Conservation (phyloP, 1,140 invertebrate species). For the Ceratina australensis region DNA sequence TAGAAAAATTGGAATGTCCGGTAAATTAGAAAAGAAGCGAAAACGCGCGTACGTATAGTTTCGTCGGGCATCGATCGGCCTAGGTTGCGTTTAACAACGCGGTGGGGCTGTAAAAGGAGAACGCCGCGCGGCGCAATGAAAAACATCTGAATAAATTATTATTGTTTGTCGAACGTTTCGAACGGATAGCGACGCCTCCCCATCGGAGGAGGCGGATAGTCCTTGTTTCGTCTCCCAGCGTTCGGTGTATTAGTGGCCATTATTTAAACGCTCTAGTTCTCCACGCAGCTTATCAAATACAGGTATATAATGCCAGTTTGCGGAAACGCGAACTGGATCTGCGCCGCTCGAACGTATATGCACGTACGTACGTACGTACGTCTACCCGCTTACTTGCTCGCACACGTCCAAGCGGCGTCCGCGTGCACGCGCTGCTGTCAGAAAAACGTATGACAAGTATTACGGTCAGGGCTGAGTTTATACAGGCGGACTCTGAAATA, state of each 20-base stretch:
- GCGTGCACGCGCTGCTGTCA: constrained; percentile 49
- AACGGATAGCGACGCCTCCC: constrained; percentile 58
- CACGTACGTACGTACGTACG: neutral
- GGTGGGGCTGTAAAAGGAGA: constrained; percentile 43
- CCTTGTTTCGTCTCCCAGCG: neutral
- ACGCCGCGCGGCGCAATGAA: constrained; percentile 59
- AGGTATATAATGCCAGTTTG: constrained; percentile 70
- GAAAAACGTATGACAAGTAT: constrained; percentile 58
- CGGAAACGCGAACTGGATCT: constrained; percentile 67
- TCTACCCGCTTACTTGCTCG: neutral
- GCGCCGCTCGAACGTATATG: constrained; percentile 9
- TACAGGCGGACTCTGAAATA: constrained; percentile 29
- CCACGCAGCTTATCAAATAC: constrained; percentile 72
- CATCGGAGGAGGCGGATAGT: constrained; percentile 55
- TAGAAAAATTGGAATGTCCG: too few relatives aligned
- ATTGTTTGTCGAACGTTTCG: constrained; percentile 75
- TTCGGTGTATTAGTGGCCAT: constrained; percentile 47
- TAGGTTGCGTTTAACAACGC: constrained; percentile 52
- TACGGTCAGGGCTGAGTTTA: constrained; percentile 56
- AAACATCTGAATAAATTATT: constrained; percentile 78
- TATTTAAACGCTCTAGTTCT: constrained; percentile 72
- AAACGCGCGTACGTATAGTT: neutral
- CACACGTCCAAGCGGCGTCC: neutral
- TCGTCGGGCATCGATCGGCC: constrained; percentile 31
- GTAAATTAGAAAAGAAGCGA: too few relatives aligned